A percentile compares a stretch with the other conserved stretches of the same genome.
Evolutionary conservation across 2,888 invertebrate genomes (phyloP).

Genomic region (Agrotis clavis): DNA sequence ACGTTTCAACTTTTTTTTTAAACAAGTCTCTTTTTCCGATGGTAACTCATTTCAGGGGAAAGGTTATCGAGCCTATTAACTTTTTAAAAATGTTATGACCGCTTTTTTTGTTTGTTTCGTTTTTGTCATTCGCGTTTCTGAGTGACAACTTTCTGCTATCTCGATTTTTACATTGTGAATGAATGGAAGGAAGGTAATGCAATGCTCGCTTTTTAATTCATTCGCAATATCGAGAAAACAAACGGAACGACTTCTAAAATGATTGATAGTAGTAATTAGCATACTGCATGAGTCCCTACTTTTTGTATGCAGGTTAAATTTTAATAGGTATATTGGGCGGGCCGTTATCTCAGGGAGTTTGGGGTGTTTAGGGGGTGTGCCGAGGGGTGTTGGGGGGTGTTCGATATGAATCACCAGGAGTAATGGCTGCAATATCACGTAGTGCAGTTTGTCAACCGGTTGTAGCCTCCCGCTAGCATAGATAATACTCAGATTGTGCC

Average conservation of each 20-base stretch:
- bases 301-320: slow-evolving; percentile 64
- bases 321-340: slow-evolving; percentile 67
- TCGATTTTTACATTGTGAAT: neutral
- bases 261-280: slow-evolving; percentile 55
- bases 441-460: slow-evolving; percentile 91
- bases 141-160: slow-evolving; percentile 21
- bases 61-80: slow-evolving; percentile 38
- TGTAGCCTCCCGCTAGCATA: slow-evolving; percentile 89
- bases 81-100: slow-evolving; percentile 21
- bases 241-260: slow-evolving; percentile 26
- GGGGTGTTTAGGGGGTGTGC: slow-evolving; percentile 73
- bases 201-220: slow-evolving; percentile 25
- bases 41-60: slow-evolving; percentile 67
- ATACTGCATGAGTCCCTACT: slow-evolving; percentile 36
- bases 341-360: slow-evolving; percentile 62
- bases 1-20: slow-evolving; percentile 75
- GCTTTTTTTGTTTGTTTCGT: slow-evolving; percentile 2
- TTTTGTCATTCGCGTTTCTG: slow-evolving; percentile 23
- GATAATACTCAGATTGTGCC: slow-evolving; percentile 87
- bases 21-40: slow-evolving; percentile 57
- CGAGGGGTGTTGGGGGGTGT: slow-evolving; percentile 77
- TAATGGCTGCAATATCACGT: slow-evolving; percentile 91
- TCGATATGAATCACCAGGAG: slow-evolving; percentile 90
- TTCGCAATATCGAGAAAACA: slow-evolving; percentile 32
- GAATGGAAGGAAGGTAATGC: neutral